Percentiles rank a stretch among this genome's conserved stretches.
These are phyloP conservation scores for Zootermopsis nevadensis DNA, from an alignment of 2,888 invertebrate species.

Conservation along the genomic window DNA sequence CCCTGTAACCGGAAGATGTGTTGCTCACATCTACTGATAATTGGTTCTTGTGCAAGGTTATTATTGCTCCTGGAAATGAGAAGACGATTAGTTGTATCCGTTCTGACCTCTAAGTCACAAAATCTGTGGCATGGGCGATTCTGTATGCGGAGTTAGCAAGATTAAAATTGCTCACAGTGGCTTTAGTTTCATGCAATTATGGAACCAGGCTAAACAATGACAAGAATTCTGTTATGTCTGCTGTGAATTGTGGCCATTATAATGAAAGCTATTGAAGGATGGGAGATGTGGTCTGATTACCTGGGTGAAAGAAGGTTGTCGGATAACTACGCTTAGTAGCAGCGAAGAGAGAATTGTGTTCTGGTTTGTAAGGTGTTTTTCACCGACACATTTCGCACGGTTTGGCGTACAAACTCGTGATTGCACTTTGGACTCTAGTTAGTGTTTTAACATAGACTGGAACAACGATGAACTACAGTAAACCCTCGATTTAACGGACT, in stretches of 20 bases:
- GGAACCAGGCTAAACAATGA: no score
- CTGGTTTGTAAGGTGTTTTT: not conserved
- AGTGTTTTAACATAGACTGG: not conserved
- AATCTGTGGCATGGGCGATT: no score
- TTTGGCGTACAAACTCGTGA: slow-evolving; percentile 9
- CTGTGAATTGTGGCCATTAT: not conserved
- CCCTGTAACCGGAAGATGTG: no score
- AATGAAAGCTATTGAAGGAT: not conserved
- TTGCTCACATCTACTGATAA: no score
- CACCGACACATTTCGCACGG: slow-evolving; percentile 15
- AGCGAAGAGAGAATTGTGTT: not conserved
- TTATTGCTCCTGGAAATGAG: no score
- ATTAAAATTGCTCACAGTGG: no score
- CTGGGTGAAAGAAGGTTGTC: slow-evolving; percentile 37
- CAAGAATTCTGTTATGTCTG: not conserved
- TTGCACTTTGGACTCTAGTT: not conserved
- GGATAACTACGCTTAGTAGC: not conserved
- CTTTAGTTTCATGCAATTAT: no score
- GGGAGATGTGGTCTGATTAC: slow-evolving; percentile 47
- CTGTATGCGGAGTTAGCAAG: no score
- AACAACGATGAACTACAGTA: not conserved
- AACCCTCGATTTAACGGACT: no score
- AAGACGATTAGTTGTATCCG: no score
- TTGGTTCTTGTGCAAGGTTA: no score
- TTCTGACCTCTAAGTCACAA: no score